Conservation (phyloP, 2,113 vertebrate species). For the Corydoras sp. region DNA sequence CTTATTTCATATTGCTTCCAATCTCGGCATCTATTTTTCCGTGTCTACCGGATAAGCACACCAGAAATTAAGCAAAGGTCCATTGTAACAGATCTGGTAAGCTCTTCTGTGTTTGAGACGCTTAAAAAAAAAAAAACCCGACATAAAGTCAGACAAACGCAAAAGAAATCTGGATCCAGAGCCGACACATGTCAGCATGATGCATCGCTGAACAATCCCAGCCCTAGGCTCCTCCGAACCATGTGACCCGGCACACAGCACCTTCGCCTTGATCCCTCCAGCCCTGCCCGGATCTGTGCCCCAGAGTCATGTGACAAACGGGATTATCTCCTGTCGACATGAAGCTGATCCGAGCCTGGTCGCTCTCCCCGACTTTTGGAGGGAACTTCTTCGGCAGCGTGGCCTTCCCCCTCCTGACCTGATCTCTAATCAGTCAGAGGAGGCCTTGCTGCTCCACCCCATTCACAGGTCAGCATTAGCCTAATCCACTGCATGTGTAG, state of each 20-base stretch:
- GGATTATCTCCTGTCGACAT: conserved; percentile 74
- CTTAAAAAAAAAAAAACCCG: neutral
- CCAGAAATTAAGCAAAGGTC: neutral
- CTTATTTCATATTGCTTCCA: neutral
- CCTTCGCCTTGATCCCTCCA: conserved; percentile 27
- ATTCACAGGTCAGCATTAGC: conserved; percentile 67
- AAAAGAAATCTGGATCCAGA: neutral
- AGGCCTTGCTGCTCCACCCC: conserved; percentile 57
- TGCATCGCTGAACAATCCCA: conserved; percentile 2
- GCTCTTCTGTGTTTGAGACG: neutral
- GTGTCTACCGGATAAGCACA: neutral
- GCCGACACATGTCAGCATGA: neutral
- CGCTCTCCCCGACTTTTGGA: conserved; percentile 46
- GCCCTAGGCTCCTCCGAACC: conserved; percentile 1
- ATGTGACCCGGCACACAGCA: conserved; percentile 18
- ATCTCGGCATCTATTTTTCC: neutral
- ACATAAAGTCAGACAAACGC: neutral
- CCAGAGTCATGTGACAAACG: conserved; percentile 67
- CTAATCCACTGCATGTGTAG: conserved; percentile 71
- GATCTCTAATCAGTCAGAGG: conserved; percentile 70
- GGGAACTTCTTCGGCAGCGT: conserved; percentile 35
- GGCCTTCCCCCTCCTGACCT: conserved; percentile 49
- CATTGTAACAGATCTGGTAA: conserved; percentile 9
- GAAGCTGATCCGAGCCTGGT: conserved; percentile 66
- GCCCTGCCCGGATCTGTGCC: conserved; percentile 51